Conservation (phyloP, 2,113 vertebrate genomes). For the Sebastes fasciatus region DNA sequence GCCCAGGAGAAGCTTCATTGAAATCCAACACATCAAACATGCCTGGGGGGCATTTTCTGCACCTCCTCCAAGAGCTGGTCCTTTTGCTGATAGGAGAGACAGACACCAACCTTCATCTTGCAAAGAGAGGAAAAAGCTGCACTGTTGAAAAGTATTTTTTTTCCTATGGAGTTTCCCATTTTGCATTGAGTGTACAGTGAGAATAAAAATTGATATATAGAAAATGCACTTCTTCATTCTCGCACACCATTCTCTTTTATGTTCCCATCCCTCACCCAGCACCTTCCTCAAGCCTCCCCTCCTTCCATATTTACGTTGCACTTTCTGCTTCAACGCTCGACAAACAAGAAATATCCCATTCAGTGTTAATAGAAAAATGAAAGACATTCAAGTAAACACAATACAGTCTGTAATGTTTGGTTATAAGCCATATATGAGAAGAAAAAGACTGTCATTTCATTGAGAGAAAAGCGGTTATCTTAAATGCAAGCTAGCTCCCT, state of each 20-base stretch:
- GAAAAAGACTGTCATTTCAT: neutral
- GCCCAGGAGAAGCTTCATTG: slow-evolving; percentile 63
- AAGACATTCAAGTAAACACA: neutral
- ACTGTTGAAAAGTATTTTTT: slow-evolving; percentile 1
- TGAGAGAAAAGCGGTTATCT: neutral
- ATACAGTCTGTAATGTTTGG: neutral
- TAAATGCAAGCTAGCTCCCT: neutral
- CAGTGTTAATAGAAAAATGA: neutral
- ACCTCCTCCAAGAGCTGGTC: slow-evolving; percentile 45
- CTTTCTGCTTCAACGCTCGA: neutral
- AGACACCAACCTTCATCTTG: slow-evolving; percentile 27
- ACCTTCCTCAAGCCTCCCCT: neutral
- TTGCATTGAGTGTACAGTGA: neutral
- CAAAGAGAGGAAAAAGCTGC: slow-evolving; percentile 14
- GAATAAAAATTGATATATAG: slow-evolving; percentile 11
- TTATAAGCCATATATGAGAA: neutral
- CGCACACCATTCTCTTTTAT: neutral
- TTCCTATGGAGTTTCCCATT: neutral
- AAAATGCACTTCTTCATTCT: neutral
- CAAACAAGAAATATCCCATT: neutral
- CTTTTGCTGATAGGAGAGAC: slow-evolving; percentile 40
- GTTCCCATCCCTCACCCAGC: neutral
- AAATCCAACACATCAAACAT: slow-evolving; percentile 72
- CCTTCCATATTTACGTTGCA: neutral
- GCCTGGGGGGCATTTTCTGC: slow-evolving; percentile 58